A percentile compares a stretch with the other conserved stretches of the same genome.
These are phyloP conservation scores for Gallinago media DNA, from an alignment of 2,113 vertebrate species.

Conservation along the genomic window DNA sequence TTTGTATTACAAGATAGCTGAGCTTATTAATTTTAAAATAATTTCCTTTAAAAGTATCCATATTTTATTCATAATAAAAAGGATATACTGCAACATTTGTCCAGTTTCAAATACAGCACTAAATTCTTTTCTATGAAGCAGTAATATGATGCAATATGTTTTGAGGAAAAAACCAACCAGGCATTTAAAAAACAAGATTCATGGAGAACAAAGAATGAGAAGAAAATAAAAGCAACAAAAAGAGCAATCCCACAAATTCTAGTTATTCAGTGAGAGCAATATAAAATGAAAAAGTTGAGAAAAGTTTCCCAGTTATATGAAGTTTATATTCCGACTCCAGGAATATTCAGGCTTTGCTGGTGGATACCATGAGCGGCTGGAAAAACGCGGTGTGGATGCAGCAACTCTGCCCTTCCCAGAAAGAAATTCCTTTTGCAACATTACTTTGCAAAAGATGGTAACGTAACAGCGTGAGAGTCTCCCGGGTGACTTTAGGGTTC, in stretches of 20 bases:
- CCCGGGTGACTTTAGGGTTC: background rate
- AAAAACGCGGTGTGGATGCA: background rate
- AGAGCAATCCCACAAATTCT: background rate
- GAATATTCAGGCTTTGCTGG: background rate
- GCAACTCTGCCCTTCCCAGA: background rate
- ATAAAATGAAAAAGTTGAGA: background rate
- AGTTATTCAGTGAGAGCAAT: background rate
- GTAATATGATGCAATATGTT: background rate
- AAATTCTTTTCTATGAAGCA: background rate
- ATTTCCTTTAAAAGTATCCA: background rate
- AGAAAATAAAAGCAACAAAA: background rate
- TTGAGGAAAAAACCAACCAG: rapidly evolving
- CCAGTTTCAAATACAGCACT: background rate
- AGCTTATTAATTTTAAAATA: background rate
- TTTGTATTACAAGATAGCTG: background rate
- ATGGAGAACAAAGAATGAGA: background rate
- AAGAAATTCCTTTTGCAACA: background rate
- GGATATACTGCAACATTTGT: background rate
- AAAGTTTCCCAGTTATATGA: background rate
- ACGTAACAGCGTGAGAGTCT: background rate
- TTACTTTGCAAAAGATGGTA: background rate
- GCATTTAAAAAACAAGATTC: background rate
- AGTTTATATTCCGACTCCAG: background rate
- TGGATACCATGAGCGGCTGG: background rate
- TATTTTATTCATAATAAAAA: background rate